Percentiles rank a stretch among this genome's conserved stretches.
Conservation (phyloP, 2,888 invertebrate species). For the Imbricaverruca yamaguchii region DNA sequence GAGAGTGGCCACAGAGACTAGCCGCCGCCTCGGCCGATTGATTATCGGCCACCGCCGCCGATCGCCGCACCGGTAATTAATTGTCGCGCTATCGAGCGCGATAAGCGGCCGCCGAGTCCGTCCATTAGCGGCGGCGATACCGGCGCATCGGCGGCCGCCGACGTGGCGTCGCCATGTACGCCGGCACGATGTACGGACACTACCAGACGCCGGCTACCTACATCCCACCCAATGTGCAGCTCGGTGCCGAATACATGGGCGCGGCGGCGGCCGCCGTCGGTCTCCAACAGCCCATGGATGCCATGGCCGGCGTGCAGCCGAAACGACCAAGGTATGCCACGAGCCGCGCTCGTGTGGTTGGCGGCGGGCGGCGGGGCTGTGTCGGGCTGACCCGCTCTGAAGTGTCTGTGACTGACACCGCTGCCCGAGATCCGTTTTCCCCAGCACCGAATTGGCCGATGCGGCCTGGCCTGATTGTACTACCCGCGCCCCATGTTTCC, state of each 20-base stretch:
- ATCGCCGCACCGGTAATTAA: neutral
- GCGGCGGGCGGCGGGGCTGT: too few relatives aligned
- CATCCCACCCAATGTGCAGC: conserved; percentile 1
- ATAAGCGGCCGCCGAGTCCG: neutral
- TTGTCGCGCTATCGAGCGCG: conserved; percentile 1
- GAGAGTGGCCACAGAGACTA: too few relatives aligned
- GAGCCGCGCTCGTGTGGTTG: neutral
- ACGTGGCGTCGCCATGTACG: neutral
- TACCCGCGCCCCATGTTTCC: too few relatives aligned
- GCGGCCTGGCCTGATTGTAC: too few relatives aligned
- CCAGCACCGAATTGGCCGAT: too few relatives aligned
- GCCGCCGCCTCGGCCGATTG: neutral
- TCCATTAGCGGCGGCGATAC: neutral
- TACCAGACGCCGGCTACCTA: conserved; percentile 6
- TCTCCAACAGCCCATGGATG: conserved; percentile 3
- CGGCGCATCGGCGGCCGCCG: neutral
- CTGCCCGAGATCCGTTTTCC: too few relatives aligned
- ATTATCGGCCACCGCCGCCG: neutral
- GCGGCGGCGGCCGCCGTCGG: conserved; percentile 1
- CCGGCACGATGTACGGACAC: conserved; percentile 17
- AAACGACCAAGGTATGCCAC: neutral
- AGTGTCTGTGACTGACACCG: too few relatives aligned
- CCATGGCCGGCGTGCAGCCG: conserved; percentile 3
- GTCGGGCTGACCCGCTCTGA: too few relatives aligned
- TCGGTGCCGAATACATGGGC: conserved; percentile 1